Evolutionary conservation across 2,113 vertebrate species (phyloP).

Genomic region (Ceyx melanurus): DNA sequence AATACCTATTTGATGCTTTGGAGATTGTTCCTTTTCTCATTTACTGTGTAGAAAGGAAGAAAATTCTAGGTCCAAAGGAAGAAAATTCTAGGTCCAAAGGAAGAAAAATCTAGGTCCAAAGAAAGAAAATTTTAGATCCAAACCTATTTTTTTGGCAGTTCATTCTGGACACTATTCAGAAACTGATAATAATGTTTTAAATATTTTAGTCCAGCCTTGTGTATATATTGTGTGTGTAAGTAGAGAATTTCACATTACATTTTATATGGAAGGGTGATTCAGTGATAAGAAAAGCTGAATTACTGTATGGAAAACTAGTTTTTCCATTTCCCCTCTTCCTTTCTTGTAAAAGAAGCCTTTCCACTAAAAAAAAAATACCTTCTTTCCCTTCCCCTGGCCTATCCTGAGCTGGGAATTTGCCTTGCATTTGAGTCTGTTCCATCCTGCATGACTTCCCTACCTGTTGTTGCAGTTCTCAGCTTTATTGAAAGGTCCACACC

Average conservation of each 20-base stretch:
- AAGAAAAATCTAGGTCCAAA: background rate
- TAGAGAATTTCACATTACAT: background rate
- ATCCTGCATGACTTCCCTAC: conserved; percentile 69
- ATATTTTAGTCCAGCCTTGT: background rate
- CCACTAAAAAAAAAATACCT: background rate
- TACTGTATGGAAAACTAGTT: background rate
- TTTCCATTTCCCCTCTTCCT: background rate
- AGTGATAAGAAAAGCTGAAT: background rate
- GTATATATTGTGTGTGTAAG: background rate
- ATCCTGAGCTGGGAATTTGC: conserved; percentile 9
- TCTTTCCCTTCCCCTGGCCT: background rate
- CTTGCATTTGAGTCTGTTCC: conserved; percentile 46
- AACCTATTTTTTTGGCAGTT: background rate
- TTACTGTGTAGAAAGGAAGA: background rate
- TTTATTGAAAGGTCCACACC: conserved; percentile 73
- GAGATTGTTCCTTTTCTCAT: background rate
- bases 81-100: background rate
- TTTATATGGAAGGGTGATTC: background rate
- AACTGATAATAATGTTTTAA: background rate
- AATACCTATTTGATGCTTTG: background rate
- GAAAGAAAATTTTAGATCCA: background rate
- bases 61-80: background rate
- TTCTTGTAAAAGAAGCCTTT: background rate
- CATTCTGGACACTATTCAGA: background rate
- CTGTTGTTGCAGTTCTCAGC: conserved; percentile 70